These are phyloP conservation scores for Nematolebias whitei DNA, from an alignment of 2,113 vertebrate species.

Conservation along the genomic window DNA sequence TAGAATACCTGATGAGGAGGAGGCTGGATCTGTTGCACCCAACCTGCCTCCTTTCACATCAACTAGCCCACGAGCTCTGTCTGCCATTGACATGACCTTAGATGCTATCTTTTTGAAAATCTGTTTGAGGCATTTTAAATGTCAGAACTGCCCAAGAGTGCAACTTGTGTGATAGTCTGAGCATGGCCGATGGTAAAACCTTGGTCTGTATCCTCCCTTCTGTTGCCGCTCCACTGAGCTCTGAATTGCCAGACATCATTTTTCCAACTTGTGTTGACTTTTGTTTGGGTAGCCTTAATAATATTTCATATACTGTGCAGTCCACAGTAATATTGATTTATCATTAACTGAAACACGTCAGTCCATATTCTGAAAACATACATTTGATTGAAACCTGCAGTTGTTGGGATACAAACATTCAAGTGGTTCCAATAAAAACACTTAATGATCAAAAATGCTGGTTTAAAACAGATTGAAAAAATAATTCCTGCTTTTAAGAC, in stretches of 20 bases:
- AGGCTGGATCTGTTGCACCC: conserved; percentile 60
- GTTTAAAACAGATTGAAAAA: not conserved
- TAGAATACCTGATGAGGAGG: conserved; percentile 69
- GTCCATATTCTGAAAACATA: too few species aligned
- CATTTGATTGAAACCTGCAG: too few species aligned
- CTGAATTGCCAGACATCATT: conserved; percentile 31
- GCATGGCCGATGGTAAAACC: conserved; percentile 38
- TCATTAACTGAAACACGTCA: too few species aligned
- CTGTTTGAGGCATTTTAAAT: conserved; percentile 49
- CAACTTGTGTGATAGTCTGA: conserved; percentile 1
- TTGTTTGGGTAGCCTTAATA: conserved; percentile 6
- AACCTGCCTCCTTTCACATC: conserved; percentile 7
- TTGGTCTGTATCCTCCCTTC: conserved; percentile 40
- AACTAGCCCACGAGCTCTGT: conserved; percentile 4
- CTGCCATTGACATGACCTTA: conserved; percentile 31
- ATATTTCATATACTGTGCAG: not conserved
- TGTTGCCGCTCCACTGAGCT: conserved; percentile 42
- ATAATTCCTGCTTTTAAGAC: not conserved
- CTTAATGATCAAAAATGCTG: too few species aligned
- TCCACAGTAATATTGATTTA: not conserved
- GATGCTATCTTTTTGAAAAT: conserved; percentile 18
- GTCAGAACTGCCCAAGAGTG: conserved; percentile 38
- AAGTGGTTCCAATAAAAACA: too few species aligned
- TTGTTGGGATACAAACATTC: too few species aligned
- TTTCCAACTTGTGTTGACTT: conserved; percentile 27